A percentile compares a stretch with the other conserved stretches of the same genome.
These are phyloP conservation scores for Baronia brevicornis DNA, from an alignment of 2,888 invertebrate species.

Conservation along the genomic window DNA sequence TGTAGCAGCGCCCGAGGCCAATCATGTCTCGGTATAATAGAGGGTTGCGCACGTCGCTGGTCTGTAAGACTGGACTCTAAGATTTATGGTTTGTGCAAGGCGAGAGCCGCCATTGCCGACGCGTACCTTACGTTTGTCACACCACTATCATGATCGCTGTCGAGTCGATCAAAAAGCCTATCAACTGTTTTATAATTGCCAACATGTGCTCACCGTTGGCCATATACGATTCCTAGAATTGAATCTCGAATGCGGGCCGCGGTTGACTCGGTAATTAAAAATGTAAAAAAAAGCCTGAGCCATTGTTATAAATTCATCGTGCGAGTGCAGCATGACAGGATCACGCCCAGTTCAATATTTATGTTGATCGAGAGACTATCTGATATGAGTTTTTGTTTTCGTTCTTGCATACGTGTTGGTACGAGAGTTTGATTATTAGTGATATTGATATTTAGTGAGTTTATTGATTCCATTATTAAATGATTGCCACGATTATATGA, in stretches of 20 bases:
- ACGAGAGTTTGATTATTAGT: conserved; percentile 4
- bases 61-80: conserved; percentile 46
- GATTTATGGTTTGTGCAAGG: conserved; percentile 52
- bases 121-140: conserved; percentile 59
- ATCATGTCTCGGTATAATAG: conserved; percentile 71
- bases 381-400: conserved; percentile 22
- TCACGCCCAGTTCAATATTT: conserved; percentile 58
- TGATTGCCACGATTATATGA: too few relatives aligned
- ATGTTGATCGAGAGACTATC: conserved; percentile 53
- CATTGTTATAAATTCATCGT: conserved; percentile 41
- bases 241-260: conserved; percentile 18
- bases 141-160: conserved; percentile 47
- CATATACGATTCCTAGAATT: conserved; percentile 20
- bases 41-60: conserved; percentile 63
- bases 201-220: conserved; percentile 29
- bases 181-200: conserved; percentile 36
- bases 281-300: conserved; percentile 27
- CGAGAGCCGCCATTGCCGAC: conserved; percentile 46
- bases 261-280: conserved; percentile 16
- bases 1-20: conserved; percentile 61
- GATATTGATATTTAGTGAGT: conserved; percentile 5
- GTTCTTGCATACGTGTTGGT: background rate
- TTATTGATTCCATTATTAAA: conserved; percentile 8
- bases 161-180: conserved; percentile 29
- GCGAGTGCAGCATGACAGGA: conserved; percentile 47